Base-by-base conservation (phyloP, 2,797 vertebrate genomes). In the Semotilus atromaculatus region DNA sequence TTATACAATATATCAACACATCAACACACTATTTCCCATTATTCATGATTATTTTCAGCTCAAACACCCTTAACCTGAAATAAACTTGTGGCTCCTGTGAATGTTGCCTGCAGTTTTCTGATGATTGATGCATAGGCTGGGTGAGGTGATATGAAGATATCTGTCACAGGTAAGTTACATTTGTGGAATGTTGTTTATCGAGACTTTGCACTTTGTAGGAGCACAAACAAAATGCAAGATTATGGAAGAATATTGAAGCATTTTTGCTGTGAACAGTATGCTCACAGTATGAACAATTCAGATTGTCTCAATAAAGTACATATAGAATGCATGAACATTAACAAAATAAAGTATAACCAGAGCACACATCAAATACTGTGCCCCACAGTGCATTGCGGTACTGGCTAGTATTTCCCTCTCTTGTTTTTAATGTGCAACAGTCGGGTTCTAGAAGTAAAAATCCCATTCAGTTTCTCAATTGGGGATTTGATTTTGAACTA, bases 121-220 rank as follows among this genome's bases (percentile, higher is more conserved):
- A 82, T 82, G 71, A 66, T 74, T 74, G 70, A 64, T 74, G 14
- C 26, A 13, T 7, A 14, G 9, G 36, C 36, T 64, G 34, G 40
- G 5, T 48, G 14, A 64, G 60, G 23, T 51, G 23, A 83, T 75
- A 6, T 29, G 31, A 82, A 38, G 2, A 2, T 26, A 34, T 51
- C 9, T 64, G 75, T 62, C 81, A 66, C 7, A 16, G 34, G 71
- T 48, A 16, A 48, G 45, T 48, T 48, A 48, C 71, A 38, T 82
- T n/a, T 64, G 23, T 11, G 71, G 31, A 82, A 66, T 82, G 58
- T 21, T 66, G 71, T 66, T 51, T 26, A 48, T 16, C 16, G 1
- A 51, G 68, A 40, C 7, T 23, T 34, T 43, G 10, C 7, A 13
- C 9, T 45, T 43, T 45, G 45, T 23, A 31, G 38, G 2, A 31